phyloP scores from a whole-genome alignment of 2,113 vertebrate species.

The Hydrochoerus hydrochaeris region DNA sequence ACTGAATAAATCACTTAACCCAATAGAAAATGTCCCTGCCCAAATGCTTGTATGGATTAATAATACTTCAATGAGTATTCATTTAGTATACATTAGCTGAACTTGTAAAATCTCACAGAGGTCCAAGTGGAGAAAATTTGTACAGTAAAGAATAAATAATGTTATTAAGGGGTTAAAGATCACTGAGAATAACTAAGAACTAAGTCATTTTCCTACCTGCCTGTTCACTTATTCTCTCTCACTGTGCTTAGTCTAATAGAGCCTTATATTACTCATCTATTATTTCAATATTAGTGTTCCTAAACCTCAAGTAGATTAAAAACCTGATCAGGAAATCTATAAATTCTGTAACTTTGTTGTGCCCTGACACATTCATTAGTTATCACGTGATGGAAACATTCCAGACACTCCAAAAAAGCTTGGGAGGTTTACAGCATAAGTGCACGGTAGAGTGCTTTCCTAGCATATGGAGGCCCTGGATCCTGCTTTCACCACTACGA shows the following conservation, averaged over 20 bases:
- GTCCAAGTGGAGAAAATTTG: not conserved
- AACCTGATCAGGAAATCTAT: not conserved
- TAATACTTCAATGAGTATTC: not conserved
- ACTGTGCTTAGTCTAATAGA: not conserved
- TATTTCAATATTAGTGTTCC: constrained; percentile 6
- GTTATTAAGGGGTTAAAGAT: not conserved
- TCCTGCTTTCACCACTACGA: not conserved
- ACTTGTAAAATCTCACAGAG: not conserved
- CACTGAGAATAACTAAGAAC: not conserved
- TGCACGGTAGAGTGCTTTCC: no score
- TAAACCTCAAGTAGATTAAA: not conserved
- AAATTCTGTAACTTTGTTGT: not conserved
- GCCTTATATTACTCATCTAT: not conserved
- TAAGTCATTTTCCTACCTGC: not conserved
- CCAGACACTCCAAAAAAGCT: not conserved
- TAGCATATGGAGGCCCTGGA: no score
- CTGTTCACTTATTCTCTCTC: not conserved
- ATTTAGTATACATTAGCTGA: not conserved
- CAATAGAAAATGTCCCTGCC: not conserved
- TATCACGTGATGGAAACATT: not conserved
- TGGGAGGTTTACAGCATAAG: no score
- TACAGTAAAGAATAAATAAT: not conserved
- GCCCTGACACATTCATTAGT: not conserved
- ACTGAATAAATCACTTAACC: not conserved
- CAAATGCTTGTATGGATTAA: not conserved